These are phyloP conservation scores for Notechis scutatus DNA, from an alignment of 2,113 vertebrate genomes.

Conservation along the genomic window DNA sequence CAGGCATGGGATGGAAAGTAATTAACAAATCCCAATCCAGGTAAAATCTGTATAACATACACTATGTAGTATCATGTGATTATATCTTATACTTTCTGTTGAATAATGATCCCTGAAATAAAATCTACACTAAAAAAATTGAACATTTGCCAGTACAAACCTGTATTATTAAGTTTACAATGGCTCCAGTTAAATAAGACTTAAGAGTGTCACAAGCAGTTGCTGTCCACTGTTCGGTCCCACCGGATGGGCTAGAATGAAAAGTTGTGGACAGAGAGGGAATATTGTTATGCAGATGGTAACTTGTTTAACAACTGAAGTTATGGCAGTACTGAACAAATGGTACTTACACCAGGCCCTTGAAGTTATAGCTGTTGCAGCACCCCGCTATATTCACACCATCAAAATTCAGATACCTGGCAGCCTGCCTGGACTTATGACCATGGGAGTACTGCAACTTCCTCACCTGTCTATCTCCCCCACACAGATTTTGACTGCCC, in stretches of 20 bases:
- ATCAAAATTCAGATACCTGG: background rate
- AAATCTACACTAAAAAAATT: background rate
- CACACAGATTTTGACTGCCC: background rate
- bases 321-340: background rate
- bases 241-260: slow-evolving; percentile 83
- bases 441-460: background rate
- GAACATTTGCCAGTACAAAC: slow-evolving; percentile 62
- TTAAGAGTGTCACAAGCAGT: slow-evolving; percentile 85
- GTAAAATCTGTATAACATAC: background rate
- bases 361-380: background rate
- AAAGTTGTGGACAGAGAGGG: slow-evolving; percentile 5
- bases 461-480: background rate
- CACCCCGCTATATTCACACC: background rate
- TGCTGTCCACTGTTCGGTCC: slow-evolving; percentile 82
- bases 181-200: slow-evolving; percentile 73
- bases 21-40: background rate
- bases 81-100: background rate
- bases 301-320: background rate
- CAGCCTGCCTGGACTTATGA: background rate
- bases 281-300: background rate
- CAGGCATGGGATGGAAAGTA: background rate
- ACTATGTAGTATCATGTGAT: background rate
- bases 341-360: background rate
- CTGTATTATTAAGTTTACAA: slow-evolving; percentile 77
- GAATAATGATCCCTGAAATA: background rate